Base-by-base conservation (phyloP, 2,797 vertebrate species). In the Gastrophryne carolinensis region DNA sequence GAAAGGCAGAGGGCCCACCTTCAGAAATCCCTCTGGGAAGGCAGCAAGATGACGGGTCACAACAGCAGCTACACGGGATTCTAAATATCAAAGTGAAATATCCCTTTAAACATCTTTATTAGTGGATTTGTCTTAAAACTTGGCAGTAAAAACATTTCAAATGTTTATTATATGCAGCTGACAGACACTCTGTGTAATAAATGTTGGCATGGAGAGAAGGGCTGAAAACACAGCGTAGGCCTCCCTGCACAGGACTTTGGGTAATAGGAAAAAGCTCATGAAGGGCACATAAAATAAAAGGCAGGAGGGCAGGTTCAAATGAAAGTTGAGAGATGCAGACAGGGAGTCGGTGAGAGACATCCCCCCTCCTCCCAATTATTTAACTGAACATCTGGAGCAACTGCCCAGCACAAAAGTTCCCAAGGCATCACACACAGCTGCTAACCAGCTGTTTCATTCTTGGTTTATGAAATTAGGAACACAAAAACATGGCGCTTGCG, bases 371-470 rank as follows among this genome's bases (percentile, higher is more conserved):
- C 68, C 50, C 75, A 78, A 72, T 72, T 66, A 78, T 78, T 66
- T 78, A 68, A 58, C 52, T 66, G 68, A 72, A 78, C 75, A 78
- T 78, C 75, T 78, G 49, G 72, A 57, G 77, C 70, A 0, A 1
- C 30, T 26, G 23, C 77, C 69, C 23, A 7, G 80, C 73, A 72
- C 24, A 27, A 73, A 79, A 3, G 13, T 79, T 88, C 82, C 80
- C 84, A 83, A 82, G 79, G 77, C 53, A 53, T 60, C 4, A 27
- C 3, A 2, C 50, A 82, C 86, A 89, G 87, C 86, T 89, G 87
- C n/a, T 1, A 0, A 11, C 73, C 72, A 58, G 88, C 88, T 90
- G 86, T 70, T 85, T 74, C 50, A 52, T 60, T 32, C 61, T 65
- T 66, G 27, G 56, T 52, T 69, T 62, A 62, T 69, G 47, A 49